Conservation (phyloP, 2,113 vertebrate genomes). For the Cynopterus brachyotis region DNA sequence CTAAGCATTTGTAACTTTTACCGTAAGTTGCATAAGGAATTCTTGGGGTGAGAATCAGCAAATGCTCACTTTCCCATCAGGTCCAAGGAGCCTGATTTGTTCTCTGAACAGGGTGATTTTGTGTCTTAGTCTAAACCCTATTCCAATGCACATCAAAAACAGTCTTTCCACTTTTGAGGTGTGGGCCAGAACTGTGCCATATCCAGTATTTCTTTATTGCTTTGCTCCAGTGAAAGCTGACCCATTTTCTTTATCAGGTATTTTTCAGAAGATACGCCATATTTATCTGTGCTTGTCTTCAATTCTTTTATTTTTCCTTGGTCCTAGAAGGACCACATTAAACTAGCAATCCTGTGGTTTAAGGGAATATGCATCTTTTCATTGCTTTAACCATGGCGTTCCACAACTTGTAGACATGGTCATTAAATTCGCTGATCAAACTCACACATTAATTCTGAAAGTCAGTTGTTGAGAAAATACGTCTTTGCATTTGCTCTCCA, state of each 20-base stretch:
- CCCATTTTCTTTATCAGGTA: neutral
- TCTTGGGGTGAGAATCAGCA: neutral
- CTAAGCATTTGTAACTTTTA: neutral
- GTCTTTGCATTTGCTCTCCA: neutral
- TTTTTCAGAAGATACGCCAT: neutral
- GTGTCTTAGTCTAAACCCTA: neutral
- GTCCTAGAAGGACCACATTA: neutral
- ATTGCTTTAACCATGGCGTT: neutral
- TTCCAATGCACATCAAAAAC: neutral
- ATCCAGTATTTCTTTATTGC: neutral
- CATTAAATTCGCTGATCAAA: neutral
- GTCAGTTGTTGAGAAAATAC: neutral
- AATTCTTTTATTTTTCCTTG: neutral
- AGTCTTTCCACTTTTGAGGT: neutral
- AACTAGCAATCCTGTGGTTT: neutral
- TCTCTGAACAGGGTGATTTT: neutral
- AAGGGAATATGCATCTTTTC: neutral
- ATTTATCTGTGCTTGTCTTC: neutral
- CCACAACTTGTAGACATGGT: neutral
- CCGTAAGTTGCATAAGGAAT: neutral
- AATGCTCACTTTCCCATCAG: neutral
- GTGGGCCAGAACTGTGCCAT: neutral
- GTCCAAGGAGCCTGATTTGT: neutral
- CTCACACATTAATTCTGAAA: neutral
- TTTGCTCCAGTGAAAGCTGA: neutral